Base-by-base conservation (phyloP, 2,113 vertebrate species). In the Piaya cayana region DNA sequence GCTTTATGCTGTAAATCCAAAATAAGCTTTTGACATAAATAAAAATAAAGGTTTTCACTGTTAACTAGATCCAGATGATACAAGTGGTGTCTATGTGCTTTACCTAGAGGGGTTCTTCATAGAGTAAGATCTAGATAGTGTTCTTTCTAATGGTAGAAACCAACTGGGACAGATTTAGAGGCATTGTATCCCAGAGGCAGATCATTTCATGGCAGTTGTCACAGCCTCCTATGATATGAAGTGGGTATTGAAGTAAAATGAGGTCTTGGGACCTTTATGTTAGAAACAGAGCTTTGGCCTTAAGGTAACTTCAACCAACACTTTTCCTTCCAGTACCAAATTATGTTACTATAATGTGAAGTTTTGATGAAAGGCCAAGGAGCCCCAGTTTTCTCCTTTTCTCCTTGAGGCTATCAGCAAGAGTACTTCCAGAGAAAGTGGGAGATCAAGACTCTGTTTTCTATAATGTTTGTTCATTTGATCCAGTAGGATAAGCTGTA, bases 281-380 rank as follows among this genome's bases (percentile, higher is more conserved):
- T 52, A 78, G 52, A 67, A 71, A 78, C 0, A 3, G n/a, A 86
- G 5, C 14, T 84, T 58, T 27, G 22, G 19, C 26, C 67, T 86
- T 32, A 36, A 81, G 49, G 16, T 30, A 76, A 67, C 55, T 63
- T 75, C 15, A 15, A 62, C 42, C 55, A 56, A 15, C 6, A 5
- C 10, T 82, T 76, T 56, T 22, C 19, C 16, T 60, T n/a, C 30
- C n/a, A 30, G 39, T 45, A 62, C 21, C 12, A 72, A 62, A 30
- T 21, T 17, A 50, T 0, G 0, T 71, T 60, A 68, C 27, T 58
- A 11, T 32, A 65, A 29, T 1, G 3, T 3, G 42, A 3, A 21
- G 45, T 50, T 59, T 21, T 34, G 63, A 42, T 15, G 29, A 80
- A 81, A 91, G 42, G 8, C 19, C 80, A 34, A 50, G 17, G 32